phyloP scores from a whole-genome alignment of 2,797 vertebrate species.

The Leucoraja ocellata region DNA sequence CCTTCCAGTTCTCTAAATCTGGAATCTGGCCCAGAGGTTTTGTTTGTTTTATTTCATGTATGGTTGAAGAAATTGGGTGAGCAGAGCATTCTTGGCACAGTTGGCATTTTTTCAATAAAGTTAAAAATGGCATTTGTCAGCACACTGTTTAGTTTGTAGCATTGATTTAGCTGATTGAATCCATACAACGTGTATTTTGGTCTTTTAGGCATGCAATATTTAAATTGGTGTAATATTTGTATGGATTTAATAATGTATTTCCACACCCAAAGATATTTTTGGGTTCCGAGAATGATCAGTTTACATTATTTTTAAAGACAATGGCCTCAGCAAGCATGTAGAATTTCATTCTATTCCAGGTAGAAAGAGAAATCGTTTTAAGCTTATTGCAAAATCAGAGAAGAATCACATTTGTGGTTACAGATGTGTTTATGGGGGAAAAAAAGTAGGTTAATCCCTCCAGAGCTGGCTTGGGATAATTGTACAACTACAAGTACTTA shows the following conservation, averaged over 20 bases:
- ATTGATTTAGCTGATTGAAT: background rate
- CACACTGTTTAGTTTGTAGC: background rate
- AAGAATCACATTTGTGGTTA: conserved; percentile 20
- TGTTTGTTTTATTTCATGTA: background rate
- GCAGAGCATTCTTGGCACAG: conserved; percentile 6
- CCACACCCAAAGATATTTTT: background rate
- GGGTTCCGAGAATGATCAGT: background rate
- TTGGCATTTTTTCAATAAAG: background rate
- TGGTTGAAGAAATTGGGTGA: background rate
- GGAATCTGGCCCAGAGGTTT: background rate
- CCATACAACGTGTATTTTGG: background rate
- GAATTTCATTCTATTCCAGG: background rate
- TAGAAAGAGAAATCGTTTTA: background rate
- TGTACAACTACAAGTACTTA: background rate
- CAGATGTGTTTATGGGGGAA: background rate
- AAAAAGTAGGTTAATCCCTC: conserved; percentile 24
- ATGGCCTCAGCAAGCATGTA: background rate
- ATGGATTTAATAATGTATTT: background rate
- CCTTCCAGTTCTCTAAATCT: background rate
- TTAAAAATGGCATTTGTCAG: background rate
- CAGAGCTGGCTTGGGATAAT: background rate
- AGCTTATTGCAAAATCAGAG: background rate
- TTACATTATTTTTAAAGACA: background rate
- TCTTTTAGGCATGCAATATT: background rate
- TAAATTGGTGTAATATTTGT: background rate